Conservation (phyloP, 2,797 vertebrate genomes). For the Crocodylus rhombifer region DNA sequence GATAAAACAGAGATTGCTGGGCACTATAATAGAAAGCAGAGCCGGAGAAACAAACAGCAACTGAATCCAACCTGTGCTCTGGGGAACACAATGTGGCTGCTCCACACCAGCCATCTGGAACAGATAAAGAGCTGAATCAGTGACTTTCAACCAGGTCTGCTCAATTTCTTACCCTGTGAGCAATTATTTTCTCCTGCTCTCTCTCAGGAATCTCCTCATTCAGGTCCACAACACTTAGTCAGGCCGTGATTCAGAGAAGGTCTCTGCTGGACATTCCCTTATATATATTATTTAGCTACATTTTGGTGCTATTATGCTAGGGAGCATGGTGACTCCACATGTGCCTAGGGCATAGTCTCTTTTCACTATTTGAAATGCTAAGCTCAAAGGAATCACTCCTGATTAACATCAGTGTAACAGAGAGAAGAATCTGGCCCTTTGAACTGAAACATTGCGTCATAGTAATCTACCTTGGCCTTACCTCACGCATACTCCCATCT, state of each 20-base stretch:
- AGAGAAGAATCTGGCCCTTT: background rate
- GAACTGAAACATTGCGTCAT: background rate
- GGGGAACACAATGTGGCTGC: background rate
- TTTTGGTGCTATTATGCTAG: background rate
- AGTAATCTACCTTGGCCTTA: background rate
- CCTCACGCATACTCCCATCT: background rate
- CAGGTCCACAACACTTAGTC: background rate
- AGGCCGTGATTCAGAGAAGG: background rate
- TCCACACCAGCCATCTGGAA: background rate
- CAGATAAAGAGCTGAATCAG: background rate
- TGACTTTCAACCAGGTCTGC: background rate
- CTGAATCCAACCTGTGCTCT: background rate
- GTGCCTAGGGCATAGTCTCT: background rate
- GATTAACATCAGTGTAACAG: background rate
- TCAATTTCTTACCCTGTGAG: background rate
- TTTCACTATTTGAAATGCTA: background rate
- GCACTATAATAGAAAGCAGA: background rate
- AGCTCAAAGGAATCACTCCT: background rate
- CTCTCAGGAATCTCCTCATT: background rate
- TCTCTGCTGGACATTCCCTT: background rate
- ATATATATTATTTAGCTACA: background rate
- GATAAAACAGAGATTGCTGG: background rate
- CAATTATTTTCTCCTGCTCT: background rate
- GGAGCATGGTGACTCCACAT: background rate
- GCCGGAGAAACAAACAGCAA: conserved; percentile 40